These are phyloP conservation scores for Oryzias melastigma DNA, from an alignment of 2,113 vertebrate genomes.

Conservation along the genomic window DNA sequence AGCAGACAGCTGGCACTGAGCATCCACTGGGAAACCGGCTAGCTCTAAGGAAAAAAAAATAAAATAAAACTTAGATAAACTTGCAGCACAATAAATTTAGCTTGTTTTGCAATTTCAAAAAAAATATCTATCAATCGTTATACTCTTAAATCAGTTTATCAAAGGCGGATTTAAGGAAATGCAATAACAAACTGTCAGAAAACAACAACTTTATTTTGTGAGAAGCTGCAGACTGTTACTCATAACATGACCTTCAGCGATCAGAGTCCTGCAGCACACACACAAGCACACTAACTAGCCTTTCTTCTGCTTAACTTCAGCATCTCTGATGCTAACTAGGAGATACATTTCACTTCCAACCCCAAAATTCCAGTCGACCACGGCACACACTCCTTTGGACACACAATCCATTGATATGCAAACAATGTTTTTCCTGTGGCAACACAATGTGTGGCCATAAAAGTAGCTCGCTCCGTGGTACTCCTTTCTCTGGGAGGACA, in stretches of 20 bases:
- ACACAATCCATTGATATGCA: slow-evolving; percentile 66
- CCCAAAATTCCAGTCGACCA: slow-evolving; percentile 3
- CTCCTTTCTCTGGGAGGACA: slow-evolving; percentile 56
- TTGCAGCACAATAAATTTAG: slow-evolving; percentile 75
- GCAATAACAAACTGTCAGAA: no score
- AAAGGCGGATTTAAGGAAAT: no score
- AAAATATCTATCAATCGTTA: no score
- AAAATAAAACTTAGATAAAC: slow-evolving; percentile 78
- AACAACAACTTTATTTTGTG: slow-evolving; percentile 7
- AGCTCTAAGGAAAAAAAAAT: slow-evolving; percentile 71
- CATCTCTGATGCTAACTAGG: slow-evolving; percentile 34
- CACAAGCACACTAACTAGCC: background rate
- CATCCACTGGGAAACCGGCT: slow-evolving; percentile 83
- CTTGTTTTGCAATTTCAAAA: slow-evolving; percentile 64
- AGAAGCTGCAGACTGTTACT: background rate
- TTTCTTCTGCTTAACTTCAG: slow-evolving; percentile 2
- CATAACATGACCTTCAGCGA: slow-evolving; percentile 2
- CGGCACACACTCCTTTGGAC: slow-evolving; percentile 17
- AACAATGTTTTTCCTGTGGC: slow-evolving; percentile 71
- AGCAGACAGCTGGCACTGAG: slow-evolving; percentile 86
- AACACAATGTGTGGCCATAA: slow-evolving; percentile 73
- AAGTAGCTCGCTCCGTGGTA: slow-evolving; percentile 43
- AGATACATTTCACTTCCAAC: slow-evolving; percentile 61
- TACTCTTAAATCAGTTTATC: no score
- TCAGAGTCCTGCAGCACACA: slow-evolving; percentile 8